Base-by-base conservation (phyloP, 2,797 vertebrate genomes). In the Gambelia wislizenii region DNA sequence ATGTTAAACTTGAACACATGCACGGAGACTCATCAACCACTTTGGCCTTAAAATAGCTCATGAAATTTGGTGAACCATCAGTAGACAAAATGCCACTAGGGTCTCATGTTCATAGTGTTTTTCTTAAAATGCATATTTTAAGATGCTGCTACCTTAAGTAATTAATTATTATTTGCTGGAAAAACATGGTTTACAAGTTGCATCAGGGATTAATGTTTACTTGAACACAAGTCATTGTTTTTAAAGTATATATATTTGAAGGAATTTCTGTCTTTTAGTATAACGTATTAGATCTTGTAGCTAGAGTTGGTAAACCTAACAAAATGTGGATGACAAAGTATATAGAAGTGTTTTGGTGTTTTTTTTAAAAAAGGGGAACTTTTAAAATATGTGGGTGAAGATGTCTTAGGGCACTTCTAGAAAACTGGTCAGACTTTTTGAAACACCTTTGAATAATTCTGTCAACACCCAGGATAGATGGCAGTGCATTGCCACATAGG, bases 201-300 rank as follows among this genome's bases (percentile, higher is more conserved):
- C 96, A 97, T 98, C 98, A 98, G 98, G 98, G 98, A 98, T 97
- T 97, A 97, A 93, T 89, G 87, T 95, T 98, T 98, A 98, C 98
- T 98, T 98, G 98, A 98, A 98, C 95, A 97, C 95, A 94, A 97
- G 96, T 95, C 96, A 96, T 96, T 97, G 96, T 72, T 74, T 64
- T 36, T 86, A 30, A 56, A 61, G 33, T 91, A 75, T 64, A 56
- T 87, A 39, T 78, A 39, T 87, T 85, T 5, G 44, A 91, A 78
- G 49, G n/a, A 30, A 80, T 90, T 56, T 42, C 49, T 75, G 90
- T 83, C 86, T 86, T 9, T 14, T 25, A 90, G 5, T 52, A 74
- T 85, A 84, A 79, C 27, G 36, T 33, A 77, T 83, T 74, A 39
- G 59, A 10, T 9, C 80, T 87, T 85, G 70, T 67, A 74, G 36